Percentiles rank a stretch among this genome's conserved stretches.
These are phyloP conservation scores for Caenorhabditis sp. DNA, from an alignment of 2,888 invertebrate species.

Conservation along the genomic window DNA sequence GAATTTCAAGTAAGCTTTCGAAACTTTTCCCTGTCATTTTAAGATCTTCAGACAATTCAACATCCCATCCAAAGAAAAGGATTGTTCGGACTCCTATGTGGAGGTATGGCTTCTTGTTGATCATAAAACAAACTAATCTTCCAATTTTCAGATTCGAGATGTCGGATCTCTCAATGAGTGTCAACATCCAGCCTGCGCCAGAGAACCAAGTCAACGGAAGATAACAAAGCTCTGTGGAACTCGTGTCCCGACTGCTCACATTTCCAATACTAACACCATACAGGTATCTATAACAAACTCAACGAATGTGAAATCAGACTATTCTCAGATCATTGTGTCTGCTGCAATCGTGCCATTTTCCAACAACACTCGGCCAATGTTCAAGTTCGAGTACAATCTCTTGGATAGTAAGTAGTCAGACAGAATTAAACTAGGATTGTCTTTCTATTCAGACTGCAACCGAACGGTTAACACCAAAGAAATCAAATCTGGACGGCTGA, in stretches of 20 bases:
- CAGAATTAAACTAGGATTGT: neutral
- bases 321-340: conserved; percentile 54
- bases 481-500: conserved; percentile 71
- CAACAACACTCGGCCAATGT: conserved; percentile 6
- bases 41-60: conserved; percentile 60
- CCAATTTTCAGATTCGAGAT: conserved; percentile 64
- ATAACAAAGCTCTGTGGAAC: conserved; percentile 59
- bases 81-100: conserved; percentile 67
- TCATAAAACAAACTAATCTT: neutral
- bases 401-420: conserved; percentile 47
- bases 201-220: conserved; percentile 63
- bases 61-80: conserved; percentile 57
- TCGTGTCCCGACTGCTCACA: conserved; percentile 34
- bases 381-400: conserved; percentile 50
- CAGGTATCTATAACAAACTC: conserved; percentile 51
- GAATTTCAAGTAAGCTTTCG: conserved; percentile 68
- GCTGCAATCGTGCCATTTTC: conserved; percentile 23
- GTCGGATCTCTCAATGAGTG: conserved; percentile 69
- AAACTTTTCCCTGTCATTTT: neutral
- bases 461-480: conserved; percentile 74
- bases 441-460: conserved; percentile 78
- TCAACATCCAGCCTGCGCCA: conserved; percentile 72
- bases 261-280: conserved; percentile 69
- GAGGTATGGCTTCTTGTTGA: conserved; percentile 40
- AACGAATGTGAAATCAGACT: neutral